Conservation (phyloP, 2,113 vertebrate genomes). For the Leptocoma aspasia region DNA sequence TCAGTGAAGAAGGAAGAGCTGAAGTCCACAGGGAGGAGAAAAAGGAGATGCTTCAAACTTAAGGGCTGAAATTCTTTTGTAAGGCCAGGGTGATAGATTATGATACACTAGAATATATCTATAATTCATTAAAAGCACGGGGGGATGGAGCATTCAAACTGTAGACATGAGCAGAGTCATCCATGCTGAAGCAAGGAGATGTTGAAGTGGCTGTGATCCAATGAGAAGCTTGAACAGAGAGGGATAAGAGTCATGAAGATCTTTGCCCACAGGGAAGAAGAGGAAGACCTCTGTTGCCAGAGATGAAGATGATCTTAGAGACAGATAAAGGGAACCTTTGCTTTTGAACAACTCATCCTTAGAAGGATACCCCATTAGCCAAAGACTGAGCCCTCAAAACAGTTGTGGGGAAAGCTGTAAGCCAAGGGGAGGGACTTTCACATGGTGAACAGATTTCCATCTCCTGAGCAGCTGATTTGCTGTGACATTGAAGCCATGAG, state of each 20-base stretch:
- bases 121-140: background rate
- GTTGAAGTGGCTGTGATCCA: background rate
- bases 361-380: background rate
- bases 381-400: background rate
- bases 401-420: background rate
- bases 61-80: background rate
- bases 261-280: background rate
- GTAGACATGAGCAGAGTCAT: background rate
- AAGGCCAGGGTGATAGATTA: background rate
- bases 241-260: background rate
- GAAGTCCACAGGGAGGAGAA: background rate
- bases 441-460: background rate
- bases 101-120: background rate
- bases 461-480: background rate
- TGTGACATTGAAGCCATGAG: background rate
- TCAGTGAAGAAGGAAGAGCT: background rate
- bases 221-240: background rate
- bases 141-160: rapidly evolving
- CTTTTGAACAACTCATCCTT: background rate
- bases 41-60: background rate
- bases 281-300: background rate
- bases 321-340: background rate
- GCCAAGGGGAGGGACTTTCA: background rate
- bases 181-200: background rate
- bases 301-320: background rate